phyloP scores from a whole-genome alignment of 2,113 vertebrate genomes.

The Connochaetes taurinus region DNA sequence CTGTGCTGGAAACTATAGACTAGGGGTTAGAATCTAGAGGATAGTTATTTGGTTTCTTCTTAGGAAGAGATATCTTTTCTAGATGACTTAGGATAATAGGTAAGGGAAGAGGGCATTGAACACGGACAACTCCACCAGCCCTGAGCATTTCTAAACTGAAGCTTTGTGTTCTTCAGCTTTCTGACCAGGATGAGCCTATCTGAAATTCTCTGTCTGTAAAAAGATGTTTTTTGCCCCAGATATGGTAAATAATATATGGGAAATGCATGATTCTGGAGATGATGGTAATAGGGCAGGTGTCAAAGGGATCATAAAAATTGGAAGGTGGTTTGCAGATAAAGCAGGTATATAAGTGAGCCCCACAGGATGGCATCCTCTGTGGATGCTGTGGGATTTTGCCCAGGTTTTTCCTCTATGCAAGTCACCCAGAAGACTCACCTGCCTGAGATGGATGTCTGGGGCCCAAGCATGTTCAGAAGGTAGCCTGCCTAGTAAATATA shows the following conservation, averaged over 20 bases:
- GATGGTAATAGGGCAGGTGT: not conserved
- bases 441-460: not conserved
- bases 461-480: not conserved
- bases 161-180: not conserved
- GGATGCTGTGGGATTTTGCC: not conserved
- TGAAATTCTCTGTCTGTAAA: not conserved
- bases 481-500: not conserved
- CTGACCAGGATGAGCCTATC: not conserved
- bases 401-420: not conserved
- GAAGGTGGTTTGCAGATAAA: not conserved
- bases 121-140: not conserved
- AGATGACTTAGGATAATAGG: not conserved
- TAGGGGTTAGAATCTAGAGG: not conserved
- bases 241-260: not conserved
- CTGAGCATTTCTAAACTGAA: not conserved
- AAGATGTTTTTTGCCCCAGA: not conserved
- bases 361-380: no score
- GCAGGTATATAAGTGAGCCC: not conserved
- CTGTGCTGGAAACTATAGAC: not conserved
- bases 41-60: not conserved
- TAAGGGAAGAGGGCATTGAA: not conserved
- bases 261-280: not conserved
- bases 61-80: not conserved
- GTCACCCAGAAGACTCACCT: not conserved
- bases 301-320: not conserved